Conservation (phyloP, 2,797 vertebrate genomes). For the Okamejei kenojei region DNA sequence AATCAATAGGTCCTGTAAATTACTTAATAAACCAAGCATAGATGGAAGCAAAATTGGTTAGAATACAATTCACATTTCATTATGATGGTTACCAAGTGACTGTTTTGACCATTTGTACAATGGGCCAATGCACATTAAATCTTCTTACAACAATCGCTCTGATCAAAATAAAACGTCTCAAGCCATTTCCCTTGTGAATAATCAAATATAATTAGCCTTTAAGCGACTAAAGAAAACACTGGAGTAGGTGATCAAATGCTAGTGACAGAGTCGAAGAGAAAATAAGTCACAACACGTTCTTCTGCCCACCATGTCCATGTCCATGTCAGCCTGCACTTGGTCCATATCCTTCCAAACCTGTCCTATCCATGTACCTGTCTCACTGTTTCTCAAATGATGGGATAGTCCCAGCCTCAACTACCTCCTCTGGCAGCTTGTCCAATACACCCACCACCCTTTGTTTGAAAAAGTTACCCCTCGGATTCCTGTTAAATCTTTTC, state of each 20-base stretch:
- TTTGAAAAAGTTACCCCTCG: too few species aligned
- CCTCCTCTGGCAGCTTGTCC: too few species aligned
- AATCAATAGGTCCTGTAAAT: background rate
- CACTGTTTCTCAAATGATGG: too few species aligned
- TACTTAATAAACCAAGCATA: background rate
- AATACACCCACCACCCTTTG: too few species aligned
- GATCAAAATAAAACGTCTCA: background rate
- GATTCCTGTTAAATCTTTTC: too few species aligned
- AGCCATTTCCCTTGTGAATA: too few species aligned
- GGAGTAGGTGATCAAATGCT: background rate
- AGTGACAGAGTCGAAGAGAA: too few species aligned
- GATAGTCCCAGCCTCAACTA: too few species aligned
- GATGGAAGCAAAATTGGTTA: background rate
- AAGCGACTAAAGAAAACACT: background rate
- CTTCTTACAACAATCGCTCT: background rate
- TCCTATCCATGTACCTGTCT: too few species aligned
- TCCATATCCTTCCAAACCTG: too few species aligned
- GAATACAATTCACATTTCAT: background rate
- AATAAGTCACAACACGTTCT: background rate
- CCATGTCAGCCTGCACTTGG: too few species aligned
- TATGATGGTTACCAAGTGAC: background rate
- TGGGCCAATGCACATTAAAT: background rate
- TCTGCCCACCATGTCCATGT: too few species aligned
- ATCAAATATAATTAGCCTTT: background rate
- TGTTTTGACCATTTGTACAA: background rate